Percentiles rank a stretch among this genome's conserved stretches.
phyloP scores from a whole-genome alignment of 2,113 vertebrate species.

The Neotoma lepida region DNA sequence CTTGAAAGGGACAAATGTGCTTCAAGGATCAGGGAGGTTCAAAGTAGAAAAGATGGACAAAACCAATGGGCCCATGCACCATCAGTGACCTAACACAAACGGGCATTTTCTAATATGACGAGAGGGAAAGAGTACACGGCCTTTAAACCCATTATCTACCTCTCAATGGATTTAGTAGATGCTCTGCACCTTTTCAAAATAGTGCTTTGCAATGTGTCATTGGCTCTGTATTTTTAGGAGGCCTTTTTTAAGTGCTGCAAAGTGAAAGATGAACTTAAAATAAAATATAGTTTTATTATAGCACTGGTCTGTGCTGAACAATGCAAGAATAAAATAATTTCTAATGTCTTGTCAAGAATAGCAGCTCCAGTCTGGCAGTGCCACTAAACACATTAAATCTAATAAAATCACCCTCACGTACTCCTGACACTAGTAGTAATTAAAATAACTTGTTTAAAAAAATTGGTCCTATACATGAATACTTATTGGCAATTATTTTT shows the following conservation, averaged over 20 bases:
- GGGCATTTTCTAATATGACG: background rate
- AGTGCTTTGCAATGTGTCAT: background rate
- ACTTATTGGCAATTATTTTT: conserved; percentile 91
- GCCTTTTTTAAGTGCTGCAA: conserved; percentile 36
- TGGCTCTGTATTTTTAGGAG: conserved; percentile 37
- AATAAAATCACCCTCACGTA: conserved; percentile 87
- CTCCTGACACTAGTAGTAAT: conserved; percentile 87
- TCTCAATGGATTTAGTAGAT: background rate
- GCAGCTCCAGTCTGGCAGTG: conserved; percentile 83
- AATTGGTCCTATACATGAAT: conserved; percentile 88
- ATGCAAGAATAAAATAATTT: conserved; percentile 79
- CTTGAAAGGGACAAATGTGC: background rate
- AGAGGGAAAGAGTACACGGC: background rate
- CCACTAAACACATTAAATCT: conserved; percentile 86
- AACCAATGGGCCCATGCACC: conserved; percentile 40
- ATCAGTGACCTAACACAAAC: background rate
- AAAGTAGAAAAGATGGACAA: background rate
- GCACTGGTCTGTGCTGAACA: conserved; percentile 73
- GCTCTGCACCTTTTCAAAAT: conserved; percentile 36
- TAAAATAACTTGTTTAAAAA: conserved; percentile 89
- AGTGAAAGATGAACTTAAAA: conserved; percentile 72
- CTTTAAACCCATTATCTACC: background rate
- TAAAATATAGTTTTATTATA: conserved; percentile 69
- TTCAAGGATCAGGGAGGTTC: background rate
- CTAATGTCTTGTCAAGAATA: conserved; percentile 82